phyloP scores from a whole-genome alignment of 35 echinoderm and acorn worm genomes.

The Lytechinus pictus region DNA sequence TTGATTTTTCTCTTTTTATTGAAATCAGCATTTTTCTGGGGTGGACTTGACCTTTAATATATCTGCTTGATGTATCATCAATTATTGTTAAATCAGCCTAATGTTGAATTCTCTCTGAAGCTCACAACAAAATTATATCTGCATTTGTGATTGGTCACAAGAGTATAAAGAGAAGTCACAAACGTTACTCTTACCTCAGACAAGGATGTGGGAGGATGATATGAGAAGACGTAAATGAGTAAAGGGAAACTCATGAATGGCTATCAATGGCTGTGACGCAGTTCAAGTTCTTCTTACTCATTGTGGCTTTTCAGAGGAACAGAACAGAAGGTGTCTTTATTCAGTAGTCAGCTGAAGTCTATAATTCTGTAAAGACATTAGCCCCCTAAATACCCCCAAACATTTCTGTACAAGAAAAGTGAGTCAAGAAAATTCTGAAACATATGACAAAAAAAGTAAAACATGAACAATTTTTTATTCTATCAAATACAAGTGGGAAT shows the following conservation, averaged over 20 bases:
- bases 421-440: background rate
- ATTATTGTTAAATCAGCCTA: background rate
- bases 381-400: no score
- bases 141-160: background rate
- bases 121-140: background rate
- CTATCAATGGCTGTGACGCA: background rate
- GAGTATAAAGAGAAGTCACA: background rate
- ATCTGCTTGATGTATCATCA: background rate
- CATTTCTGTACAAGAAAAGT: background rate
- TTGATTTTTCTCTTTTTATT: no score
- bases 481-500: background rate
- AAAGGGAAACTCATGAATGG: background rate
- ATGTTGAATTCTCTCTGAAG: background rate
- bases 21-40: no score
- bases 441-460: background rate
- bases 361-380: no score
- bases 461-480: no score
- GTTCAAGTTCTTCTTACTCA: slow-evolving; percentile 18
- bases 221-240: background rate
- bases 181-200: background rate
- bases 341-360: background rate
- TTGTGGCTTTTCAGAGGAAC: background rate
- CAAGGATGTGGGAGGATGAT: background rate
- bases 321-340: background rate
- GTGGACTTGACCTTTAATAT: background rate